Conservation (phyloP, 2,113 vertebrate genomes). For the Epinephelus cyanopodus region DNA sequence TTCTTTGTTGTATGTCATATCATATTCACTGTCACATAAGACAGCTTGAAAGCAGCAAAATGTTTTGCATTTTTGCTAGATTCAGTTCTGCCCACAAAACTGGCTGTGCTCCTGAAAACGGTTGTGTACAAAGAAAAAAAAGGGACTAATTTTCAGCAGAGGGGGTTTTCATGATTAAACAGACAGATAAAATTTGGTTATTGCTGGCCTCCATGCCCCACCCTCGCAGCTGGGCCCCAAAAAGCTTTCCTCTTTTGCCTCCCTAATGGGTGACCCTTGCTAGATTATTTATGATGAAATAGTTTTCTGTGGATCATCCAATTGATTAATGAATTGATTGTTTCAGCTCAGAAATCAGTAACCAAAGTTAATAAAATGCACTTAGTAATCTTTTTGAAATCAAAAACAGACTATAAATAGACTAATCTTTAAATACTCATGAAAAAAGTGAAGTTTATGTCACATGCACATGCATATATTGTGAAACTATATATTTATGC, state of each 20-base stretch:
- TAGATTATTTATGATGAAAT: not conserved
- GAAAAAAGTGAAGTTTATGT: not conserved
- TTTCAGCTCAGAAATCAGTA: not conserved
- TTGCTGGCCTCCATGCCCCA: no score
- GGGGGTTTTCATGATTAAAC: no score
- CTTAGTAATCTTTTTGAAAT: not conserved
- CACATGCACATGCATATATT: not conserved
- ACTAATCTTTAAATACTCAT: no score
- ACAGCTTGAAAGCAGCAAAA: not conserved
- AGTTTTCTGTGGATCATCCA: not conserved
- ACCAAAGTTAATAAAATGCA: not conserved
- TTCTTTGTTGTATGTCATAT: not conserved
- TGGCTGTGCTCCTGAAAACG: no score
- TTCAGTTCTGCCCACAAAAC: no score
- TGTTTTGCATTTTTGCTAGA: not conserved
- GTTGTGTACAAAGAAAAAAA: no score
- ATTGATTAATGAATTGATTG: not conserved
- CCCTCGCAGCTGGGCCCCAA: no score
- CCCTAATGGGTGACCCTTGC: not conserved
- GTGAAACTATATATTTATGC: not conserved
- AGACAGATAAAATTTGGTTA: no score
- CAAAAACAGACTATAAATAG: not conserved
- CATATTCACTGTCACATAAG: not conserved
- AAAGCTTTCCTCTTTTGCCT: no score
- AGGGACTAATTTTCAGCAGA: no score